Evolutionary conservation across 2,888 invertebrate genomes (phyloP).

Genomic region (Hymenopus coronatus): DNA sequence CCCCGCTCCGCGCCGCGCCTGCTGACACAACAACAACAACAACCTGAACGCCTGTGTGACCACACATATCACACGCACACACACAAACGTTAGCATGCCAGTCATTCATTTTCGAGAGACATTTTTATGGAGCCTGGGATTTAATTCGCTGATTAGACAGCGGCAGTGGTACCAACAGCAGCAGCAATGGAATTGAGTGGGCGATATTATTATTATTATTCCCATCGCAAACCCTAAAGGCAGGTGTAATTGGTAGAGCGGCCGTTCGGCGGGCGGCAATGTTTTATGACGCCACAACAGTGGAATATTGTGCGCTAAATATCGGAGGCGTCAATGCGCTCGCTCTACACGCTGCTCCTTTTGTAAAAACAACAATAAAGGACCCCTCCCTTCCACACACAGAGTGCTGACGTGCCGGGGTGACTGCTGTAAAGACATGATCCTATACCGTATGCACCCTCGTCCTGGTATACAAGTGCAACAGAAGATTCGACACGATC

Average conservation of each 20-base stretch:
- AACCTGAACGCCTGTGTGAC: slow-evolving; percentile 1
- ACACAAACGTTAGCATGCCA: background rate
- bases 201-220: slow-evolving; percentile 6
- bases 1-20: background rate
- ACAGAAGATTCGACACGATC: no score
- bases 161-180: background rate
- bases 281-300: background rate
- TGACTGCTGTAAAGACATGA: background rate
- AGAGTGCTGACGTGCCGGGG: background rate
- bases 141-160: slow-evolving; percentile 20
- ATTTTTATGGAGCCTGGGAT: slow-evolving; percentile 8
- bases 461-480: no score
- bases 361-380: background rate
- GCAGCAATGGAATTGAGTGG: slow-evolving; percentile 1
- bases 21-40: slow-evolving; percentile 14
- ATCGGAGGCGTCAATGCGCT: background rate
- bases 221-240: background rate
- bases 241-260: slow-evolving; percentile 11
- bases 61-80: background rate
- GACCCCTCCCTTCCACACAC: background rate
- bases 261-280: background rate
- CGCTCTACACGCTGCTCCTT: background rate
- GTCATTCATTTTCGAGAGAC: slow-evolving; percentile 18
- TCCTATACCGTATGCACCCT: no score
- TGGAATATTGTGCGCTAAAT: background rate